Conservation (phyloP, 2,113 vertebrate species). For the Solea senegalensis region DNA sequence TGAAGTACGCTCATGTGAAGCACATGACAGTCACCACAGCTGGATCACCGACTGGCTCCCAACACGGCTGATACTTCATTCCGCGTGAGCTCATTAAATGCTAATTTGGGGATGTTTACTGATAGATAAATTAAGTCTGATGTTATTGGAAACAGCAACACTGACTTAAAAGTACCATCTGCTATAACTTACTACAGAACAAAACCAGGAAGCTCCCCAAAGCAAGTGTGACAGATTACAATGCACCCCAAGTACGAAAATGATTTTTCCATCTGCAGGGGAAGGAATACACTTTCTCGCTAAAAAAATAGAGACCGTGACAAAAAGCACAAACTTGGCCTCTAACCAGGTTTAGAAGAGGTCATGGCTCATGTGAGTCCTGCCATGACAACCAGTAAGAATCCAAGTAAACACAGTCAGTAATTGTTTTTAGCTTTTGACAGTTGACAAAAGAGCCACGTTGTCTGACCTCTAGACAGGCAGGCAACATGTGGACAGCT, state of each 20-base stretch:
- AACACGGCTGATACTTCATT: neutral
- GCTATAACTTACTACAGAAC: constrained; percentile 37
- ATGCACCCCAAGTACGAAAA: constrained; percentile 49
- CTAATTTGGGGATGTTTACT: constrained; percentile 17
- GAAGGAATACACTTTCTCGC: constrained; percentile 9
- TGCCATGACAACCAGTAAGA: neutral
- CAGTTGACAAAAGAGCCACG: constrained; percentile 6
- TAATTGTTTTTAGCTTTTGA: neutral
- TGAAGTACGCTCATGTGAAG: constrained; percentile 2
- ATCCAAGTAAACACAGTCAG: neutral
- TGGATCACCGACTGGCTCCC: neutral
- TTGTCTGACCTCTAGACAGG: constrained; percentile 2
- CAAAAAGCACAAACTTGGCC: constrained; percentile 37
- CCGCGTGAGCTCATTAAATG: constrained; percentile 10
- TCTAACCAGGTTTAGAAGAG: constrained; percentile 23
- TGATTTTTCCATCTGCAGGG: constrained; percentile 42
- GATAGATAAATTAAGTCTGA: constrained; percentile 37
- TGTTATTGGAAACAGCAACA: constrained; percentile 47
- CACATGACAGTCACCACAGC: constrained; percentile 6
- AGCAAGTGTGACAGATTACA: constrained; percentile 46
- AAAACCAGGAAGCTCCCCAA: constrained; percentile 36
- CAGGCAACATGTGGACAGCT: neutral
- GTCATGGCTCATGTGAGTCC: constrained; percentile 4
- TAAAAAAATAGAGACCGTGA: constrained; percentile 51
- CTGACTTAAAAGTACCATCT: constrained; percentile 47